Base-by-base conservation (phyloP, 1,140 invertebrate genomes). In the Trichonephila inaurata region DNA sequence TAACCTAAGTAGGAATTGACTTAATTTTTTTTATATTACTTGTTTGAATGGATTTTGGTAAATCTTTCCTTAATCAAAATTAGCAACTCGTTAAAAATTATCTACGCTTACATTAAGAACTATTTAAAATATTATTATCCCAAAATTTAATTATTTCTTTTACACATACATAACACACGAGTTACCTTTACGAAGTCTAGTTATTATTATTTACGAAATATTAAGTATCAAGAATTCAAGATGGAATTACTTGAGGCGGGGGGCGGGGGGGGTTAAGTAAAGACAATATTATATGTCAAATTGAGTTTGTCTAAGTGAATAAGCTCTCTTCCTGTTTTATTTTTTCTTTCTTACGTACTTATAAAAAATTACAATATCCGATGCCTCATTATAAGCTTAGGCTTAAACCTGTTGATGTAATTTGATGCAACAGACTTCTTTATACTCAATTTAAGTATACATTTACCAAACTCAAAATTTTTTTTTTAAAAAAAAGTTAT, bases 361-460 rank as follows among this genome's bases (percentile, higher is more conserved):
- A 14, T n/a, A 8, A 77, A 77, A 72, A 77, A 77, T 7, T 40
- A 40, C 6, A 77, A 77, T 77, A 77, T 33, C 72, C 72, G 18
- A 77, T 77, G 28, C 72, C 72, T 77, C 72, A 33, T 77, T 77
- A 77, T 77, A 77, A 77, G 33, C 72, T 40, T 14, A 77, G 6
- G 72, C 72, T 77, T 77, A 77, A 77, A 77, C 72, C 72, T 77
- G 72, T 77, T 77, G 72, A 40, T 77, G 72, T 40, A 77, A 77
- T 40, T 77, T 40, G 72, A 77, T 77, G 72, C 72, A 33, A 18
- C 28, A 33, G 16, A 28, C 16, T 77, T 77, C 28, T 40, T 77
- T 77, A 69, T 69, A 69, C 66, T 14, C n/a, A 28, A 14, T 51
- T 16, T 77, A 33, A 33, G 28, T 77, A 77, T 77, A 77, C 72